Base-by-base conservation (phyloP, 2,888 invertebrate genomes). In the Ariolimax columbianus region DNA sequence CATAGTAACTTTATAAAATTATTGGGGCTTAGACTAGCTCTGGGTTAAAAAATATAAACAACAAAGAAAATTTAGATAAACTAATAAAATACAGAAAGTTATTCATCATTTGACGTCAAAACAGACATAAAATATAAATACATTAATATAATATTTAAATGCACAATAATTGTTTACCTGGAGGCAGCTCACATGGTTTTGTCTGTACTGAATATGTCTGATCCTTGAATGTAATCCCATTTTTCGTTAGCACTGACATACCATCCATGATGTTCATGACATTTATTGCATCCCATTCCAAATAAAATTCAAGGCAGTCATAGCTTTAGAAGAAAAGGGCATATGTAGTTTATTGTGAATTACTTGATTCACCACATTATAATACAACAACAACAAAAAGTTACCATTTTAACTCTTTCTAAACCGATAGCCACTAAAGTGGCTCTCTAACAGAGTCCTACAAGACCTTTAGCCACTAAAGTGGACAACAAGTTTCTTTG, bases 251-350 rank as follows among this genome's bases (percentile, higher is more conserved):
- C 0, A 1, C 26, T 68, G 33, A 33, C 36, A 80, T 68, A 1
- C 47, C 0, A 17, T 51, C 51, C 0, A 33, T 26, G 30, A 80
- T 47, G 14, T 0, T 51, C 23, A 19, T 51, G 30, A n/a, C 4
- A 66, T 30, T 6, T 6, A 17, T 11, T 36, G 70, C 68, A 33
- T 68, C n/a, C 80, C 80, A 80, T 51, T 80, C 68, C 33, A 80
- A 38, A 36, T 70, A 80, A 47, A 80, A 33, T 9, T 70, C 47
- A 38, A 80, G 40, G 33, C 80, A 80, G 47, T 26, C 47, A 36
- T 70, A n/a, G 51, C 80, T 80, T 38, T 19, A 80, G 66, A 55
- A 3, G 30, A 36, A 43, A 73, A 11, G 36, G 23, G 6, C 11
- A 33, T 3, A 77, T 33, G 51, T 33, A 51, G 33, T n/a, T 43